Base-by-base conservation (phyloP, 2,113 vertebrate genomes). In the Brienomyrus brachyistius region DNA sequence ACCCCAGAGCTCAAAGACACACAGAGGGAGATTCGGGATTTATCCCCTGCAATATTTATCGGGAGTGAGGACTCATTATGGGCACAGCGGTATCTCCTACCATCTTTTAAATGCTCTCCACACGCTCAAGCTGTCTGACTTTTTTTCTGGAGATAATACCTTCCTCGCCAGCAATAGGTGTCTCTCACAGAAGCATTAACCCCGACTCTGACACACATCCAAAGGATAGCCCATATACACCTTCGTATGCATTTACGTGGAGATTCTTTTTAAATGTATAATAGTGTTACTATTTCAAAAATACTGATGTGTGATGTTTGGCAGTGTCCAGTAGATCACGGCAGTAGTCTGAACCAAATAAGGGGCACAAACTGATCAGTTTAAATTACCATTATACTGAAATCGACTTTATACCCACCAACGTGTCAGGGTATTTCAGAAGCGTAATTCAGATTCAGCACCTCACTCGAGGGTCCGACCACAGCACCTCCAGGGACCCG, bases 1-100 rank as follows among this genome's bases (percentile, higher is more conserved):
- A 91, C 88, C 88, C 88, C 52, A 27, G n/a, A 87, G 88, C 90
- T 89, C 88, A 62, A 77, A 82, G 84, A 56, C 62, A 89, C 88
- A 62, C 85, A 50, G 90, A 47, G 90, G 90, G 90, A 66, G 90
- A 23, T 86, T 85, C 23, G 31, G 88, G 88, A 87, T 88, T 89
- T 89, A 86, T 91, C 83, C 77, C 62, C 59, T 89, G 88, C 90
- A 91, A 56, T 89, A 89, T 91, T 91, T 91, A 91, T 89, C 43
- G 31, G 51, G 50, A 48, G 90, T 4, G 47, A 47, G n/a, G 80
- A 66, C 74, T 90, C 90, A 84, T 90, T 88, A 89, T 74, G n/a
- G n/a, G 87, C 90, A 86, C 66, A 88, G 87, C 90, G 35, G 88
- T 87, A 86, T 90, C 90, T 31, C 48, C 70, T 45, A 40, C 77